Percentiles rank a stretch among this genome's conserved stretches.
phyloP scores from a whole-genome alignment of 2,797 vertebrate genomes.

The Coendou prehensilis region DNA sequence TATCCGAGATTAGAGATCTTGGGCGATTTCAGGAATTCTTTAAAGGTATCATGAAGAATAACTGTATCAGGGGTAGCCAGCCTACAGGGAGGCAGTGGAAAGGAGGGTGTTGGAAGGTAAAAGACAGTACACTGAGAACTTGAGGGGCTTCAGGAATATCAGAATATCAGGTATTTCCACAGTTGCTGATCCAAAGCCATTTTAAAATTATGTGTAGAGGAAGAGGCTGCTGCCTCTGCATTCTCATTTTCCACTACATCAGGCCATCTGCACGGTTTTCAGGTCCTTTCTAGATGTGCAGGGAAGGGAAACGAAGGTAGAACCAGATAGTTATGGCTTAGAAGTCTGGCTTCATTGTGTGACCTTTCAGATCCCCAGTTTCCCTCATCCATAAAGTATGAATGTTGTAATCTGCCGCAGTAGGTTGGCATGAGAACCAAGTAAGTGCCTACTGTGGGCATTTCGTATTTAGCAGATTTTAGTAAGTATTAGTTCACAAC shows the following conservation, averaged over 20 bases:
- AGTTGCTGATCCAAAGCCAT: not conserved
- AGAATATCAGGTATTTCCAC: not conserved
- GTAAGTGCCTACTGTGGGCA: not conserved
- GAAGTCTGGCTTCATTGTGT: not conserved
- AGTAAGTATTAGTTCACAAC: not conserved
- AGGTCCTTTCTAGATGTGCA: not conserved
- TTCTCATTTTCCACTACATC: not conserved
- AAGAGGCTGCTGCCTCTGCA: not conserved
- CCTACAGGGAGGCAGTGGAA: not conserved
- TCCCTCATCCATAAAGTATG: conserved; percentile 5
- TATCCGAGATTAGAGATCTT: not conserved
- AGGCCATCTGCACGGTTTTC: not conserved
- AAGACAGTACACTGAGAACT: not conserved
- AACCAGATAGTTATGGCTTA: not conserved
- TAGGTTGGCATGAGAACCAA: not conserved
- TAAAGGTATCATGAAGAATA: conserved; percentile 22
- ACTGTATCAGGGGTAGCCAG: not conserved
- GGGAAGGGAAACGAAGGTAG: not conserved
- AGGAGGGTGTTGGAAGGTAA: not conserved
- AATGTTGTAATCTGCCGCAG: not conserved
- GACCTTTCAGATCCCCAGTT: not conserved
- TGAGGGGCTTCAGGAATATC: not conserved
- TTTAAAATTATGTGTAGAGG: not conserved
- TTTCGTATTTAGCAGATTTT: conserved; percentile 38
- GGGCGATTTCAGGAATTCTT: conserved; percentile 12